phyloP scores from a whole-genome alignment of 2,888 invertebrate species.

The Podabrus alpinus region DNA sequence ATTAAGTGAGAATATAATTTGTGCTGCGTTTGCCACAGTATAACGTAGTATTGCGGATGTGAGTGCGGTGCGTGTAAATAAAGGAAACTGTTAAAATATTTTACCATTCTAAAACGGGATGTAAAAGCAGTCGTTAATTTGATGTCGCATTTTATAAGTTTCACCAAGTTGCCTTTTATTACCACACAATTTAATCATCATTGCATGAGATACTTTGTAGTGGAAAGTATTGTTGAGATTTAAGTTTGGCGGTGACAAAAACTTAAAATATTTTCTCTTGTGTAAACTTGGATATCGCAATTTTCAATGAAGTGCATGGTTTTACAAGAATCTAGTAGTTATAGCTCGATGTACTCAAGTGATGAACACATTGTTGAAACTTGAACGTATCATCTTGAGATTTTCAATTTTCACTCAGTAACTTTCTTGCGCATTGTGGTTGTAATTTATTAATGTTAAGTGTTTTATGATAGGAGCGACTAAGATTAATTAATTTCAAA shows the following conservation, averaged over 20 bases:
- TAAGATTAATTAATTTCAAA: background rate
- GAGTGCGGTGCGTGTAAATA: background rate
- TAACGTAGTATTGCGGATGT: background rate
- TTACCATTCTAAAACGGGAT: background rate
- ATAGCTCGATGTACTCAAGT: background rate
- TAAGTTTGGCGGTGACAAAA: background rate
- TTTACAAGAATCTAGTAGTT: background rate
- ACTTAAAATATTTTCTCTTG: background rate
- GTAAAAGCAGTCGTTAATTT: background rate
- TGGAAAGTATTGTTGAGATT: background rate
- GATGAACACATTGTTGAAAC: background rate
- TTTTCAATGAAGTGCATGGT: background rate
- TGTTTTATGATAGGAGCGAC: background rate
- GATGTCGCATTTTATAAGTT: background rate
- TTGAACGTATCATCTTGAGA: background rate
- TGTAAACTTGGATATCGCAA: background rate
- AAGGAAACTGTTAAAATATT: background rate
- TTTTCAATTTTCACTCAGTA: background rate
- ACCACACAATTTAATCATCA: constrained; percentile 4
- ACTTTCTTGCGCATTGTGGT: background rate
- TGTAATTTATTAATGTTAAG: background rate
- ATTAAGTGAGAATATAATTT: background rate
- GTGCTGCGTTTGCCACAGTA: background rate
- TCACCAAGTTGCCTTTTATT: background rate
- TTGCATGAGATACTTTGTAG: background rate